A percentile compares a stretch with the other conserved stretches of the same genome.
phyloP scores from a whole-genome alignment of 2,113 vertebrate species.

The Urocynchramus pylzowi region DNA sequence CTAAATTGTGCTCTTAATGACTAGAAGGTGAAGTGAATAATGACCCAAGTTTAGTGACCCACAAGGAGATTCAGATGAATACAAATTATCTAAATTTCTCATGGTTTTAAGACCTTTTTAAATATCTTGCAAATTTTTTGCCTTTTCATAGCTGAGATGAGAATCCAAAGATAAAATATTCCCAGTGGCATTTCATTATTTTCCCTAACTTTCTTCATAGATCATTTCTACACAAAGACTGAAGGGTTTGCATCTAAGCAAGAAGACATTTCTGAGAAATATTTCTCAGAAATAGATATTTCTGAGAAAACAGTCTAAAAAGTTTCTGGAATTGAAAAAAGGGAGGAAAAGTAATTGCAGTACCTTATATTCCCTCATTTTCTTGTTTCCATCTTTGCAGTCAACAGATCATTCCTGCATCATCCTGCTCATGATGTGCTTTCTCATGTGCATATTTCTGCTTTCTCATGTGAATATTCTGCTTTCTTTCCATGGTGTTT shows the following conservation, averaged over 20 bases:
- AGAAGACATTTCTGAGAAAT: not conserved
- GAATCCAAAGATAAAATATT: not conserved
- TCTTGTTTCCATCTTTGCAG: not conserved
- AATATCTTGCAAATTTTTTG: not conserved
- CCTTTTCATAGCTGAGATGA: not conserved
- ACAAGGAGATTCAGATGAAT: not conserved
- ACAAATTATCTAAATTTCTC: not conserved
- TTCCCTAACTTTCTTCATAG: not conserved
- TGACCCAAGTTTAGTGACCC: not conserved
- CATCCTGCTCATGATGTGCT: not conserved
- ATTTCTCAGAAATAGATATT: not conserved
- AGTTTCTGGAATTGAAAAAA: not conserved
- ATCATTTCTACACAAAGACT: not conserved
- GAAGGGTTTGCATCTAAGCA: not conserved
- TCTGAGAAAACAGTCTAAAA: not conserved
- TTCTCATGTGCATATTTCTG: not conserved
- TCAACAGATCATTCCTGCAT: not conserved
- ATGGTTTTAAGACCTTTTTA: fast-evolving
- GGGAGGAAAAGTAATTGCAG: fast-evolving
- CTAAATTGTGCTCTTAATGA: not conserved
- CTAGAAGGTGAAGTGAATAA: not conserved
- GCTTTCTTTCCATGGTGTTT: not conserved
- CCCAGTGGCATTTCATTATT: not conserved
- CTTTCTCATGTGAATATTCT: not conserved
- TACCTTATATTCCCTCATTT: not conserved